phyloP scores from a whole-genome alignment of 2,888 invertebrate species.

The Dicycla oo region DNA sequence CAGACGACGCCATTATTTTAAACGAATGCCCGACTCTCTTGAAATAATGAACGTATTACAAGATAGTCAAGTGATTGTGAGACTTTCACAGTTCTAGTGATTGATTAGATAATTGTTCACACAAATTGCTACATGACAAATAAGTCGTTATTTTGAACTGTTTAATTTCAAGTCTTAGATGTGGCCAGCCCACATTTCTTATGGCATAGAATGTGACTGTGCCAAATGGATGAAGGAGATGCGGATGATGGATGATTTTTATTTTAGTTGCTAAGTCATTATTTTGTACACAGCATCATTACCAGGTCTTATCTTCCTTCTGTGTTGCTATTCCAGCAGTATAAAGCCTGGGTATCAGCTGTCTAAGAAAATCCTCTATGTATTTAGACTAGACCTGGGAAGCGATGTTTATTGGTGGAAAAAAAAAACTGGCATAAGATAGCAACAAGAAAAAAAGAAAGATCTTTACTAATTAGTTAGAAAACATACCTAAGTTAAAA shows the following conservation, averaged over 20 bases:
- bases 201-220: not conserved
- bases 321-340: not conserved
- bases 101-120: slow-evolving; percentile 55
- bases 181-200: not conserved
- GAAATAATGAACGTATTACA: slow-evolving; percentile 33
- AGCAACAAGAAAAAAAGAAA: not conserved
- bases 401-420: not conserved
- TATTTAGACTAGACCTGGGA: not conserved
- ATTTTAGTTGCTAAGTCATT: not conserved
- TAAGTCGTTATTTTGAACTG: slow-evolving; percentile 18
- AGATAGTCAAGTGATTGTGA: slow-evolving; percentile 36
- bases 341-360: not conserved
- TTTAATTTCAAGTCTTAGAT: not conserved
- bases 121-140: slow-evolving; percentile 25
- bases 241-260: not conserved
- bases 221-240: not conserved
- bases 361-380: not conserved
- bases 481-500: not conserved
- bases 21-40: slow-evolving; percentile 27
- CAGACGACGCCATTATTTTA: slow-evolving; percentile 20
- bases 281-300: not conserved
- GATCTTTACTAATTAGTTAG: not conserved
- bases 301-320: not conserved
- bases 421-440: not conserved
- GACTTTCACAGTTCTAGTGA: slow-evolving; percentile 54